Evolutionary conservation across 2,888 invertebrate genomes (phyloP).

Genomic region (Cerastoderma edule): DNA sequence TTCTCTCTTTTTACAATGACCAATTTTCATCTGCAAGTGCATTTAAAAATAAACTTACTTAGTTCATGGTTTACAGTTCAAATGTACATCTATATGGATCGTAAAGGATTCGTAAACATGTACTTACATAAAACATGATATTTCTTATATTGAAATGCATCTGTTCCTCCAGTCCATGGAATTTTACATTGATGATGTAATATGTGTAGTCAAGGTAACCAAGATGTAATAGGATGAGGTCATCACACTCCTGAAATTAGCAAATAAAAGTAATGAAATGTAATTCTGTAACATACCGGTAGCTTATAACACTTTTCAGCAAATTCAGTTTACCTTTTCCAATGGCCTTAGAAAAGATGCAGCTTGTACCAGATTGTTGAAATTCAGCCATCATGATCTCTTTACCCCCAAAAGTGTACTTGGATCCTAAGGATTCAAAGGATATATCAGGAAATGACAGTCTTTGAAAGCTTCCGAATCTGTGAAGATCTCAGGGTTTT

Average conservation of each 20-base stretch:
- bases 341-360: no score
- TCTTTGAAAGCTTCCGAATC: no score
- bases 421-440: no score
- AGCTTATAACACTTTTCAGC: not conserved
- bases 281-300: not conserved
- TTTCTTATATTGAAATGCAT: constrained; percentile 88
- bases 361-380: no score
- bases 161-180: constrained; percentile 91
- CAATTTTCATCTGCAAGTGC: not conserved
- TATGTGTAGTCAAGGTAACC: constrained; percentile 94
- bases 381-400: no score
- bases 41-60: not conserved
- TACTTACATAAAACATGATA: constrained; percentile 85
- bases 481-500: no score
- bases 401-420: no score
- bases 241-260: constrained; percentile 89
- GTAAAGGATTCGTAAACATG: not conserved
- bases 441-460: no score
- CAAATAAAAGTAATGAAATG: not conserved
- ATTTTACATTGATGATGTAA: constrained; percentile 93
- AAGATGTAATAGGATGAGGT: constrained; percentile 94
- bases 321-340: no score
- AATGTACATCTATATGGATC: no score
- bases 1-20: not conserved
- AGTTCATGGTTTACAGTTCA: no score